phyloP scores from a whole-genome alignment of 2,888 invertebrate species.

The Glaucopsyche alexis region DNA sequence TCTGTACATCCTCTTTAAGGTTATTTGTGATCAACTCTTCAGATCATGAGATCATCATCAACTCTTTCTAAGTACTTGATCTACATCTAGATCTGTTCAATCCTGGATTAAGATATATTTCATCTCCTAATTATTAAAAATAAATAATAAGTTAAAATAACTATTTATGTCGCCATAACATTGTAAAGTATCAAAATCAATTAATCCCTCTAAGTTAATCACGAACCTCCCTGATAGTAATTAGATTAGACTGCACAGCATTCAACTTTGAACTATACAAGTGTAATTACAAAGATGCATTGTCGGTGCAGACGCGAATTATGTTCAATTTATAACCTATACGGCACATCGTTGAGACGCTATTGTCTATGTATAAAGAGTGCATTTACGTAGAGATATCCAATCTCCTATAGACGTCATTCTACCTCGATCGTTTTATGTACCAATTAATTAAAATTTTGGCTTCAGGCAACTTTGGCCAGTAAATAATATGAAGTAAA shows the following conservation, averaged over 20 bases:
- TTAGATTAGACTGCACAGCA: conserved; percentile 18
- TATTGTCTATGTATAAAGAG: conserved; percentile 28
- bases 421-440: no score
- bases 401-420: no score
- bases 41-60: no score
- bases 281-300: conserved; percentile 36
- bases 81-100: conserved; percentile 4
- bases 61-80: background rate
- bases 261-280: conserved; percentile 39
- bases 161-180: background rate
- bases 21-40: background rate
- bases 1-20: conserved; percentile 14
- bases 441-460: no score
- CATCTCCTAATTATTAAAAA: background rate
- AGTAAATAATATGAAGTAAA: no score
- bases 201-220: background rate
- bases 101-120: background rate
- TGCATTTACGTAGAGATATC: background rate
- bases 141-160: background rate
- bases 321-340: conserved; percentile 33
- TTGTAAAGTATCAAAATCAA: conserved; percentile 11
- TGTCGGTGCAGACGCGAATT: conserved; percentile 30
- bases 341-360: conserved; percentile 27
- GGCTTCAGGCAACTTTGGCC: no score
- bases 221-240: conserved; percentile 14